Evolutionary conservation across 2,797 vertebrate genomes (phyloP).

Genomic region (Synaphobranchus kaupii): DNA sequence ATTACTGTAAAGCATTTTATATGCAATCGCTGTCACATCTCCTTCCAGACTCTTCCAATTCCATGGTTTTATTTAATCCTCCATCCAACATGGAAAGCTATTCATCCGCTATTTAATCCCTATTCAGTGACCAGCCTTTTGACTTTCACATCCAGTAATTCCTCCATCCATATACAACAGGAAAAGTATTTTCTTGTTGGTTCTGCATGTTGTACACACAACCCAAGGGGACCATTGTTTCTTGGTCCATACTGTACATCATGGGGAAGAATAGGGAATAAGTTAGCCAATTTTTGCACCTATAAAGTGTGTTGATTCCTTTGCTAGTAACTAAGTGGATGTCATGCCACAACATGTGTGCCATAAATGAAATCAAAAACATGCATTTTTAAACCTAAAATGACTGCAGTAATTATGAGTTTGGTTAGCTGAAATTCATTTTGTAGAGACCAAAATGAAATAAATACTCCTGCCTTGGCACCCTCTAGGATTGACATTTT

Average conservation of each 20-base stretch:
- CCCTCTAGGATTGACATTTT: not conserved
- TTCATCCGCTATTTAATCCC: not conserved
- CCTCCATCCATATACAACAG: not conserved
- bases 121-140: not conserved
- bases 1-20: too few relatives aligned
- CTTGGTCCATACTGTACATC: not conserved
- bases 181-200: not conserved
- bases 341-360: not conserved
- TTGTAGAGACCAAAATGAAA: not conserved
- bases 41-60: too few relatives aligned
- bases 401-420: not conserved
- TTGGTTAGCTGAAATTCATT: not conserved
- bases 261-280: not conserved
- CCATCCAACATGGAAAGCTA: not conserved
- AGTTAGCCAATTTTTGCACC: not conserved
- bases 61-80: too few relatives aligned
- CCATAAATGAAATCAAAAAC: not conserved
- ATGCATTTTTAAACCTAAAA: not conserved
- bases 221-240: not conserved
- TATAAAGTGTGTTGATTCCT: not conserved
- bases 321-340: not conserved
- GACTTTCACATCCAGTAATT: not conserved
- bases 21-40: too few relatives aligned
- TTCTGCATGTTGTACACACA: not conserved
- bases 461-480: not conserved